Evolutionary conservation across 37 sponge, comb jelly and placozoan species (phyloP).

Genomic region (Geodia barretti): DNA sequence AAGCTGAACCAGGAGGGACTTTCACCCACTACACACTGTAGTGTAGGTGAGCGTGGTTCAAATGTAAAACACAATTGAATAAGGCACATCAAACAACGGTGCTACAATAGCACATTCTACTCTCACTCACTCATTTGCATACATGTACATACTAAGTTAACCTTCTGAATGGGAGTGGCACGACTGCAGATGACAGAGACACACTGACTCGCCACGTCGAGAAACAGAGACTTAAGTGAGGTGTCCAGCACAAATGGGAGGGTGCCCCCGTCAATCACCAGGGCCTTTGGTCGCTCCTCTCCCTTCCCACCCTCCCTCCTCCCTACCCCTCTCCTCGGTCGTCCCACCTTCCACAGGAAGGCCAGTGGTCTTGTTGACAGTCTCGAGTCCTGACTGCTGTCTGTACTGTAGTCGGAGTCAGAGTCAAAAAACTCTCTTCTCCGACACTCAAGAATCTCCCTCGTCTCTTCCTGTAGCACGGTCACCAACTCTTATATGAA

Average conservation of each 20-base stretch:
- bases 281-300: slow-evolving; percentile 13
- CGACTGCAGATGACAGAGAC: slow-evolving; percentile 84
- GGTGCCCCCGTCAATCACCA: slow-evolving; percentile 81
- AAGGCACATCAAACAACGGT: no score
- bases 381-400: not conserved
- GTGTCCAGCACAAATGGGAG: slow-evolving; percentile 47
- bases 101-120: no score
- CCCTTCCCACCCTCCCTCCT: not conserved
- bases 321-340: not conserved
- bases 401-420: not conserved
- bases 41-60: no score
- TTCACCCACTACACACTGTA: no score
- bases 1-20: no score
- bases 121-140: no score
- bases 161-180: slow-evolving; percentile 86
- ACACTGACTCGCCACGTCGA: slow-evolving; percentile 44
- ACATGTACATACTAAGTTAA: not conserved
- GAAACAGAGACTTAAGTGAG: slow-evolving; percentile 37
- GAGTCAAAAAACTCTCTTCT: not conserved
- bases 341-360: not conserved
- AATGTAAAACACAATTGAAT: no score
- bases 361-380: not conserved
- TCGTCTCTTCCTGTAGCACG: slow-evolving; percentile 20
- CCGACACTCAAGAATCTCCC: slow-evolving; percentile 3
- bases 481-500: no score